Base-by-base conservation (phyloP, 1,140 invertebrate species). In the Drosophila yakuba region DNA sequence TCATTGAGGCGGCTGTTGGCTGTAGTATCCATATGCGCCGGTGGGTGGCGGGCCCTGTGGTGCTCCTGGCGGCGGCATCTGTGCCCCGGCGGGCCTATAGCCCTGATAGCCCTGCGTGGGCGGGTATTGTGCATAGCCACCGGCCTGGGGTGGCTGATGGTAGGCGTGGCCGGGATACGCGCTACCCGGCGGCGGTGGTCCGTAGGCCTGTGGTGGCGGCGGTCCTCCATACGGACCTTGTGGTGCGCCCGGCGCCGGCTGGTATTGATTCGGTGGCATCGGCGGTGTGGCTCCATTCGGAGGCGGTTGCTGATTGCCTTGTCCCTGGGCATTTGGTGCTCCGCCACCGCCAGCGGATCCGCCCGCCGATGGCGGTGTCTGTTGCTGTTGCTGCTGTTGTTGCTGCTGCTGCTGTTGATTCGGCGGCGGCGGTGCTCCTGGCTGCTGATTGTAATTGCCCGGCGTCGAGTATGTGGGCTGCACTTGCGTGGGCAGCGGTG, bases 41-140 rank as follows among this genome's bases (percentile, higher is more conserved):
- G 86, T 83, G 52, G 93, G 92, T 14, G 91, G 90, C n/a, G 84
- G 90, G 10, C 90, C 91, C 48, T 92, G 90, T 7, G 89, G 89
- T 59, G 89, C 85, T 17, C 89, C 82, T n/a, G 92, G 85, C 62
- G 93, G 91, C 71, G 91, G 91, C 90, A 91, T 91, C 44, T 91
- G 90, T 38, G 89, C 91, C 0, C 90, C 91, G 7, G 86, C 75
- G 4, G 91, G 91, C 45, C 91, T 67, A 45, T 92, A 91, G 10
- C 90, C 84, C 60, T 92, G 91, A 55, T 91, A 91, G 59, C 89
- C 84, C 58, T 92, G 91, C 43, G 91, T 69, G 3, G 91, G 91
- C 55, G 91, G 91, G 75, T 92, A 92, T 47, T 92, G 91, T 11
- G 80, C 78, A 76, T 92, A 92, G 47, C 91, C 88, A 15, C 69